Base-by-base conservation (phyloP, 2,888 invertebrate species). In the Philopedon plagiatum region DNA sequence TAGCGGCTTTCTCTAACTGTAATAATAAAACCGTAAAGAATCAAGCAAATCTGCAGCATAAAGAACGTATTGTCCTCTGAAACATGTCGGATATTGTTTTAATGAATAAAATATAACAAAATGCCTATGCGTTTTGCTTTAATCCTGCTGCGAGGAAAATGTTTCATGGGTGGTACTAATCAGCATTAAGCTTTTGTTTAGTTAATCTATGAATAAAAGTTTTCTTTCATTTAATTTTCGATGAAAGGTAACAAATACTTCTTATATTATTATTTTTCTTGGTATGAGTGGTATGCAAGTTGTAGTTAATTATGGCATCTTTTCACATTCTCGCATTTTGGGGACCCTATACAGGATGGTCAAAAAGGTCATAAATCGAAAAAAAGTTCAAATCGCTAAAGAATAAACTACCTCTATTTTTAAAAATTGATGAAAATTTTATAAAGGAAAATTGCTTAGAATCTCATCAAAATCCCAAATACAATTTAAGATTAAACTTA, bases 61-160 rank as follows among this genome's bases (percentile, higher is more conserved):
- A 58, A 39, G 58, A 58, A 26, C 23, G 15, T 18, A 41, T 58
- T 58, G 39, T 58, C 26, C 23, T 23, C 9, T 41, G 8, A 15
- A 58, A 58, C 39, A 58, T 23, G 41, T 23, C 15, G 39, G 58
- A 54, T 64, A 56, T 56, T 64, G 51, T 56, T 56, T 56, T 64
- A 54, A 64, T 64, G 41, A 64, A 64, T 63, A 41, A 64, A 64
- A 64, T 64, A 64, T 39, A 41, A 54, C 54, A 56, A 64, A 64
- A 54, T 64, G 56, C 19, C 34, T 56, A 37, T 62, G 13, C 32
- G 19, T 11, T 23, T 34, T 23, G 29, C 63, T 18, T 49, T 34
- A 18, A 64, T 39, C 64, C 64, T 56, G 64, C 64, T 64, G 64
- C 18, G 64, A 41, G 13, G 64, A 56, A 64, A 56, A 51, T 37